Evolutionary conservation across 2,888 invertebrate genomes (phyloP), one percentile per base, ranked within the genome.

Genomic region (Drosophila mercatorum): DNA sequence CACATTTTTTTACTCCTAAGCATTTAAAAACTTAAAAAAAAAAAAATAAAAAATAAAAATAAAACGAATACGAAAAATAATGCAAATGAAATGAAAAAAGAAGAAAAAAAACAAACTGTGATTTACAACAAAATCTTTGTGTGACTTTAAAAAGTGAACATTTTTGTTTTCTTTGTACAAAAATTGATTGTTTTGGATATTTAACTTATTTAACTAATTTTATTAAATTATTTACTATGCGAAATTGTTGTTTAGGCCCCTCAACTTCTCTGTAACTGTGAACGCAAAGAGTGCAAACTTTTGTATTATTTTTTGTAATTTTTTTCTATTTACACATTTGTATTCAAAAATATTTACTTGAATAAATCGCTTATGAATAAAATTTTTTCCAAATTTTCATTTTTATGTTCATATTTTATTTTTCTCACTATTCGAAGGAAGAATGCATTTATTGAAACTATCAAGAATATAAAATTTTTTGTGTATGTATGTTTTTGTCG

Each of bases 81-180:
- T 88, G 82, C 86, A 91, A 90, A 83, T 85, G 78, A 74, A 36
- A 51, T 31, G 10, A 31, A 17, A 52, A 52, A 52, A 47, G 34
- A 10, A n/a, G 26, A 40, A 8, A 41, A 73, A 78, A 88, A 83
- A 83, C 89, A 90, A 92, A 91, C 92, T 92, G 92, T 92, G 92
- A 92, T 92, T 91, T 91, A 83, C 77, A 81, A 76, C 67, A 77
- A 75, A 63, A 72, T 77, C 63, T 78, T 77, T 78, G 67, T 78
- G 71, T 71, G 63, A 77, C 61, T 28, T 78, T 51, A n/a, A 74
- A 69, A 78, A 75, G 69, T 79, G 69, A 82, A 75, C 80, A 66
- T 78, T 74, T 83, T 83, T 60, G 77, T 76, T 81, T 73, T 73
- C 79, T 81, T 83, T 88, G 70, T 81, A 78, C 87, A 75, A 91